Evolutionary conservation across 2,797 vertebrate genomes (phyloP).

Genomic region (Petrocephalus sullivani): DNA sequence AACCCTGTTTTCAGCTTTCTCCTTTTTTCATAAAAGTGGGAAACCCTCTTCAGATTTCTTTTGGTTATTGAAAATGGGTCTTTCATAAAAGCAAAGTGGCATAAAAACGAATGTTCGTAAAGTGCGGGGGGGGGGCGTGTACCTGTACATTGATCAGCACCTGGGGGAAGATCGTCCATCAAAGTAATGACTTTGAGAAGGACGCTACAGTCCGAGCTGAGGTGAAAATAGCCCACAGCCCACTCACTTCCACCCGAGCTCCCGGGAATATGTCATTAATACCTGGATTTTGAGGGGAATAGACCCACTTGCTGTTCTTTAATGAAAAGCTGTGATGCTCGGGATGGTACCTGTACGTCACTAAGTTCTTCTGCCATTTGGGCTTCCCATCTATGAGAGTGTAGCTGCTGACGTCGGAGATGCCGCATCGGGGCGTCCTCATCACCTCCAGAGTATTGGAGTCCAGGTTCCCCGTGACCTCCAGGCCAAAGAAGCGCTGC

Average conservation of each 20-base stretch:
- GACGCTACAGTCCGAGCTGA: background rate
- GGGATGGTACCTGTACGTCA: slow-evolving; percentile 66
- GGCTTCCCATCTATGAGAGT: slow-evolving; percentile 27
- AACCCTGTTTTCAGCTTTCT: background rate
- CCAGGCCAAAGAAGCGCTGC: slow-evolving; percentile 47
- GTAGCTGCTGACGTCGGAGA: slow-evolving; percentile 53
- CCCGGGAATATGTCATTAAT: background rate
- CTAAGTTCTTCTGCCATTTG: slow-evolving; percentile 54
- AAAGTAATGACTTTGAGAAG: background rate
- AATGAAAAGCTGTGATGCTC: background rate
- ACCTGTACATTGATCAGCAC: background rate
- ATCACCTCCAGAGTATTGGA: slow-evolving; percentile 40
- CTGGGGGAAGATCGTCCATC: background rate
- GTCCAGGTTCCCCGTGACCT: slow-evolving; percentile 46
- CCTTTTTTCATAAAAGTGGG: background rate
- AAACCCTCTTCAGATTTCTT: background rate
- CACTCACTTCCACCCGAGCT: background rate
- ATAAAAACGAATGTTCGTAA: background rate
- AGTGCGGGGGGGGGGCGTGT: background rate
- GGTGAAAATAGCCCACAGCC: background rate
- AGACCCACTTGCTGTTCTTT: background rate
- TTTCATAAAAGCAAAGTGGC: background rate
- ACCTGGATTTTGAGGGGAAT: background rate
- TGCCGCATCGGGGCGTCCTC: slow-evolving; percentile 50
- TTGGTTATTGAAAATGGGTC: background rate